Percentiles rank a stretch among this genome's conserved stretches.
phyloP scores from a whole-genome alignment of 2,797 vertebrate genomes.

The Dryobates pubescens region DNA sequence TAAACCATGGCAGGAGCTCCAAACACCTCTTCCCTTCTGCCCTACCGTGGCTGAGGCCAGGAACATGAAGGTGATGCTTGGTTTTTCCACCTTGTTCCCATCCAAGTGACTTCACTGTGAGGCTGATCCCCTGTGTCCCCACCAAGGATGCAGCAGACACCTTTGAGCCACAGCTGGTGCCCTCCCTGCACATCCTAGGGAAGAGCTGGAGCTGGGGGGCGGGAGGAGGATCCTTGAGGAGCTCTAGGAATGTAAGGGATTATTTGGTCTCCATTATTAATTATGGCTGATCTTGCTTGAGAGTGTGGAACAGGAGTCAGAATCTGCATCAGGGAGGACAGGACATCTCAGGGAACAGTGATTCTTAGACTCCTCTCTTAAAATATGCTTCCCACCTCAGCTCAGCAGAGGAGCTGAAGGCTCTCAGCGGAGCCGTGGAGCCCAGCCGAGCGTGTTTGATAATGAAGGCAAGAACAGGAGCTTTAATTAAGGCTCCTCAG shows the following conservation, averaged over 20 bases:
- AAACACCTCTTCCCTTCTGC: not conserved
- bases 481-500: conserved; percentile 44
- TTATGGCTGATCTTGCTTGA: conserved; percentile 40
- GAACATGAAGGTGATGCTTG: not conserved
- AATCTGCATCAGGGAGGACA: not conserved
- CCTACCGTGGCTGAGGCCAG: accelerated
- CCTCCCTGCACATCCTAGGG: accelerated
- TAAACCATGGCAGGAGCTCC: not conserved
- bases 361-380: conserved; percentile 26
- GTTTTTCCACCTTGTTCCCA: not conserved
- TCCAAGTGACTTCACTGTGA: accelerated
- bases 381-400: conserved; percentile 19
- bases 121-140: accelerated
- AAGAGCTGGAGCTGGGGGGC: accelerated
- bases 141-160: accelerated
- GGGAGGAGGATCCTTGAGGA: not conserved
- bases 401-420: not conserved
- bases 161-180: accelerated
- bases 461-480: not conserved
- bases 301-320: conserved; percentile 49
- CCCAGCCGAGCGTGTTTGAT: conserved; percentile 4
- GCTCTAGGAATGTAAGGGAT: not conserved
- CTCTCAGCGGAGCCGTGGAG: not conserved
- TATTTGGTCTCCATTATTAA: conserved; percentile 49
- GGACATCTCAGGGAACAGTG: conserved; percentile 42